Percentiles rank a stretch among this genome's conserved stretches.
These are phyloP conservation scores for Boloria euphrosyne DNA, from an alignment of 2,888 invertebrate genomes.

Conservation along the genomic window DNA sequence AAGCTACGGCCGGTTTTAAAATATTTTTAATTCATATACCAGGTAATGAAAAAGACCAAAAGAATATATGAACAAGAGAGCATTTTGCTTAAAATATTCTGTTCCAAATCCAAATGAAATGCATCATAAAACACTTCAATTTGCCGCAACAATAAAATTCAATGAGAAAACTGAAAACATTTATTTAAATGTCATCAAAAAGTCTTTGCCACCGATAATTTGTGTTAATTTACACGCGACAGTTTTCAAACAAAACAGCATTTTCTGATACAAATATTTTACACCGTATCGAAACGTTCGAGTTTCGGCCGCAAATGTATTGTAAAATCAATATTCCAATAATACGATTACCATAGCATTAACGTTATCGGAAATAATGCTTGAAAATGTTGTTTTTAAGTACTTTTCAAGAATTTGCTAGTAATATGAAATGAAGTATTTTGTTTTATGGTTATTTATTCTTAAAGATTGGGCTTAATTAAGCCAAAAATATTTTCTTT, in stretches of 20 bases:
- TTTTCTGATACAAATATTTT: conserved; percentile 22
- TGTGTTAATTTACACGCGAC: conserved; percentile 2
- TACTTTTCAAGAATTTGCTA: not conserved
- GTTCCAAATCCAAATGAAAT: not conserved
- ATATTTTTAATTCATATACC: no score
- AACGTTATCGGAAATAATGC: conserved; percentile 26
- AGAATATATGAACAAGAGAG: no score
- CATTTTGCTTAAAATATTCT: no score
- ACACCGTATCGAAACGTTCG: conserved; percentile 2
- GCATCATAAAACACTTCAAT: not conserved
- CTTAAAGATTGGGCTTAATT: not conserved
- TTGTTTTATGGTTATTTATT: not conserved
- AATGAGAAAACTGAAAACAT: not conserved
- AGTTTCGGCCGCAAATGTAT: conserved; percentile 20
- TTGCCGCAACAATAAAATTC: conserved; percentile 6
- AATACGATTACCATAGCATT: conserved; percentile 31
- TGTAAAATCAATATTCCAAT: conserved; percentile 36
- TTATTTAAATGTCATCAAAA: conserved; percentile 7
- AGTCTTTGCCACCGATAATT: conserved; percentile 6
- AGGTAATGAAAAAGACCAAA: not conserved
- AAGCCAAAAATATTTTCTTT: no score
- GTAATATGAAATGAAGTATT: not conserved
- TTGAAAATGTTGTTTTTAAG: conserved; percentile 6
- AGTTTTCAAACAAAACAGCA: conserved; percentile 19
- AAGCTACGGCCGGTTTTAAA: no score